A percentile compares a stretch with the other conserved stretches of the same genome.
Evolutionary conservation across 1,140 invertebrate species (phyloP).

Genomic region (Lordiphosa mommai): DNA sequence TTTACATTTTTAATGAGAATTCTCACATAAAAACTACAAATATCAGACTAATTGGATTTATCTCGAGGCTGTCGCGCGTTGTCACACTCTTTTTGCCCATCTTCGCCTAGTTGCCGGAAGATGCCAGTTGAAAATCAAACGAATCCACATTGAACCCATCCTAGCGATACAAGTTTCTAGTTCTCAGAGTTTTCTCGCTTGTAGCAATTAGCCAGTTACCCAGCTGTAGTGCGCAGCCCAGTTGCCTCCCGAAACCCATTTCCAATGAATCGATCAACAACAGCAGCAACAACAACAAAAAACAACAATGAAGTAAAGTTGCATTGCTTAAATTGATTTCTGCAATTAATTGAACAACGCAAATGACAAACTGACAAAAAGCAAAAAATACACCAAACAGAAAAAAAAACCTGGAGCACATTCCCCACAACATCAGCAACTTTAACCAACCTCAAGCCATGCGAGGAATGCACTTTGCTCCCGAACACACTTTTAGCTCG

Average conservation of each 20-base stretch:
- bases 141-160: slow-evolving; percentile 17
- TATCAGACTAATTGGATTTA: slow-evolving; percentile 80
- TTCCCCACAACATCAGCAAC: slow-evolving; percentile 3
- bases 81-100: slow-evolving; percentile 68
- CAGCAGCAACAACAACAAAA: slow-evolving; percentile 12
- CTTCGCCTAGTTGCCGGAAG: slow-evolving; percentile 53
- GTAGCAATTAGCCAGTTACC: slow-evolving; percentile 65
- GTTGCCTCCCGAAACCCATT: slow-evolving; percentile 58
- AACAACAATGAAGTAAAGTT: slow-evolving; percentile 70
- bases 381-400: slow-evolving; percentile 2
- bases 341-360: slow-evolving; percentile 78
- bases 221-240: slow-evolving; percentile 48
- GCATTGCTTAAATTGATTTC: slow-evolving; percentile 79
- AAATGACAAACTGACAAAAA: slow-evolving; percentile 69
- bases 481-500: slow-evolving; percentile 61
- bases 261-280: slow-evolving; percentile 70
- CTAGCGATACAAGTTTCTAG: slow-evolving; percentile 32
- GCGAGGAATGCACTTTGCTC: slow-evolving; percentile 55
- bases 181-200: slow-evolving; percentile 25
- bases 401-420: slow-evolving; percentile 20
- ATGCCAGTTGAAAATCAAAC: slow-evolving; percentile 35
- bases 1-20: slow-evolving; percentile 79
- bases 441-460: slow-evolving; percentile 40
- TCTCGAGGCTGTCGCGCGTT: slow-evolving; percentile 76
- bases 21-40: slow-evolving; percentile 79